Base-by-base conservation (phyloP, 2,113 vertebrate species). In the Nothocercus nigrocapillus region DNA sequence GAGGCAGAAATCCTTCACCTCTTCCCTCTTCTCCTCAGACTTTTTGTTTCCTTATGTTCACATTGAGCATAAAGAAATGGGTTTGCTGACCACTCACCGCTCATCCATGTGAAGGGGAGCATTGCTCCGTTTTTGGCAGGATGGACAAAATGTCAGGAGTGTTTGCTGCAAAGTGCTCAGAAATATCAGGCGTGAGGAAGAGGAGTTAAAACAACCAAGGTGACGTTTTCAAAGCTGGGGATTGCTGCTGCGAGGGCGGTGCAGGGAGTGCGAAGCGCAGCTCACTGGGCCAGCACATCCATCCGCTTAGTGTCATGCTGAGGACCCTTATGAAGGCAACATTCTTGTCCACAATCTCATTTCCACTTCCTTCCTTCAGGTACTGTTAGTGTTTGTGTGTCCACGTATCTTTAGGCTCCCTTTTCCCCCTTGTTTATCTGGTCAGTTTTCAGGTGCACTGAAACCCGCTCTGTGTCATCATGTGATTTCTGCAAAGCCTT, bases 61-160 rank as follows among this genome's bases (percentile, higher is more conserved):
- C 42, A 42, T n/a, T 13, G 1, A 4, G 16, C 5, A 2, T 20
- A 15, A 30, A 3, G 1, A 58, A 11, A n/a, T 38, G 34, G 22
- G 58, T 45, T 59, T n/a, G 8, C 34, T 70, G 62, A 76, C 32
- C n/a, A 53, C 56, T 47, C 42, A 56, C 53, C 59, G 32, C 38
- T 70, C 28, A 40, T 42, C 68, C 36, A 28, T 3, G 5, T 6
- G 8, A 59, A 74, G 67, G 16, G 36, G 28, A 69, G 10, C 4
- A 4, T 47, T 45, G 25, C 38, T 75, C 47, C 1, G 1, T 56
- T 90, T 47, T 4, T 5, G 62, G 49, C 62, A 88, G 42, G 42
- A 42, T 64, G 36, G 56, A 36, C 36, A 59, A 53, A 47, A 42
- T 54, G 74, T 24, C 42, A 75, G 62, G 90, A 45, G n/a, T 18